phyloP scores from a whole-genome alignment of 2,888 invertebrate genomes.

The Apotomis capreana region DNA sequence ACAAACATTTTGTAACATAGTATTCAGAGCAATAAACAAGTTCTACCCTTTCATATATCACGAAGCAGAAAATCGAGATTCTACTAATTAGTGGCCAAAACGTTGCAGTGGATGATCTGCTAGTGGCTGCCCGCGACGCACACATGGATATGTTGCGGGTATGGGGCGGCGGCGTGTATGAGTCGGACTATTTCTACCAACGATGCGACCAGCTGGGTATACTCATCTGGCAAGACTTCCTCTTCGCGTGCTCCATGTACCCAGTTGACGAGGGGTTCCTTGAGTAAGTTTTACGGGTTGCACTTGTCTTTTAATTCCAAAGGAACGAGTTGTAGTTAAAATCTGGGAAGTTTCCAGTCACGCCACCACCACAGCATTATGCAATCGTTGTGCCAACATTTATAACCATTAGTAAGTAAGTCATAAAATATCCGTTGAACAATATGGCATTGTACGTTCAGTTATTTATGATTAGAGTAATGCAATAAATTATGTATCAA shows the following conservation, averaged over 20 bases:
- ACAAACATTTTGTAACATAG: too few relatives aligned
- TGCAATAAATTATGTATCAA: neutral
- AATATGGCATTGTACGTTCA: too few relatives aligned
- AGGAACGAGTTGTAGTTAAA: neutral
- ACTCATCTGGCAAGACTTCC: slow-evolving; percentile 98
- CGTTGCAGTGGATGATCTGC: slow-evolving; percentile 81
- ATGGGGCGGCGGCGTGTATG: slow-evolving; percentile 99
- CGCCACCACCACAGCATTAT: too few relatives aligned
- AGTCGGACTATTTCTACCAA: slow-evolving; percentile 94
- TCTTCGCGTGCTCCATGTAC: slow-evolving; percentile 98
- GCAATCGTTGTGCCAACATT: too few relatives aligned
- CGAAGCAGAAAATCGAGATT: too few relatives aligned
- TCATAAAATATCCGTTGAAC: too few relatives aligned
- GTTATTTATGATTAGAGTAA: too few relatives aligned
- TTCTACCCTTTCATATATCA: too few relatives aligned
- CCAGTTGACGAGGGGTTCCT: slow-evolving; percentile 90
- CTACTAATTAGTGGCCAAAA: neutral
- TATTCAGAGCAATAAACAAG: too few relatives aligned
- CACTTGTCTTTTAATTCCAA: too few relatives aligned
- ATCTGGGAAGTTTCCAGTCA: too few relatives aligned
- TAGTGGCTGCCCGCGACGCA: slow-evolving; percentile 87
- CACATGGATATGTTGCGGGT: slow-evolving; percentile 98
- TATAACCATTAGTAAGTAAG: too few relatives aligned
- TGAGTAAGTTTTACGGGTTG: slow-evolving; percentile 61
- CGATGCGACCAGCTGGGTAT: slow-evolving; percentile 94